phyloP scores from a whole-genome alignment of 2,797 vertebrate species.

The Eulemur mongoz region DNA sequence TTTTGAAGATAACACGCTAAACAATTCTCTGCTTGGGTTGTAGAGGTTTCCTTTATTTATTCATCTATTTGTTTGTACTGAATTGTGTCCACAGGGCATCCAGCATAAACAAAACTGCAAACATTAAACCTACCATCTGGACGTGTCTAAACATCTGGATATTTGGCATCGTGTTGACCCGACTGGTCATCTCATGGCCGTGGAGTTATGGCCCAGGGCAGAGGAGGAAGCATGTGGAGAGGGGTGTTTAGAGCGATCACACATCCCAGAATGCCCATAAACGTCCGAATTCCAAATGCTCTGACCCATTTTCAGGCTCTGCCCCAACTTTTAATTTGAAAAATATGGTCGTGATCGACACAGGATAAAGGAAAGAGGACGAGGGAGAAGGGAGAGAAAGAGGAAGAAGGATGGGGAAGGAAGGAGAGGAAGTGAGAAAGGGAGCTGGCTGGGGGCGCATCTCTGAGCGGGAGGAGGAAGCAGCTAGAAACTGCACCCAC shows the following conservation, averaged over 20 bases:
- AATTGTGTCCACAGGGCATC: background rate
- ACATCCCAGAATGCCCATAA: background rate
- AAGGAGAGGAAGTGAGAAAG: background rate
- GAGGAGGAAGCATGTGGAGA: background rate
- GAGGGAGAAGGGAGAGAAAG: background rate
- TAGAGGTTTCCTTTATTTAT: background rate
- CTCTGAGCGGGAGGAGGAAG: background rate
- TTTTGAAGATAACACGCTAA: background rate
- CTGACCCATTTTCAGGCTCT: background rate
- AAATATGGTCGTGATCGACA: background rate
- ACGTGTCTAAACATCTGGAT: slow-evolving; percentile 47
- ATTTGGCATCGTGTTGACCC: background rate
- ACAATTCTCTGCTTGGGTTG: background rate
- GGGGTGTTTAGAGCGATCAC: rapidly evolving
- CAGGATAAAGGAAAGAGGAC: background rate
- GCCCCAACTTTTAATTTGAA: background rate
- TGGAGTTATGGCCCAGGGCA: background rate
- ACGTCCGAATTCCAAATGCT: background rate
- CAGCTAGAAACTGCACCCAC: background rate
- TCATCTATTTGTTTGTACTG: slow-evolving; percentile 15
- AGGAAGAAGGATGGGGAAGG: background rate
- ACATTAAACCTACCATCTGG: slow-evolving; percentile 32
- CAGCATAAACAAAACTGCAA: slow-evolving; percentile 34
- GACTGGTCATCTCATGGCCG: background rate
- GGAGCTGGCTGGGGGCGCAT: rapidly evolving